Percentiles rank a stretch among this genome's conserved stretches.
Evolutionary conservation across 2,113 vertebrate species (phyloP).

Genomic region (Genyomyrus donnyi): DNA sequence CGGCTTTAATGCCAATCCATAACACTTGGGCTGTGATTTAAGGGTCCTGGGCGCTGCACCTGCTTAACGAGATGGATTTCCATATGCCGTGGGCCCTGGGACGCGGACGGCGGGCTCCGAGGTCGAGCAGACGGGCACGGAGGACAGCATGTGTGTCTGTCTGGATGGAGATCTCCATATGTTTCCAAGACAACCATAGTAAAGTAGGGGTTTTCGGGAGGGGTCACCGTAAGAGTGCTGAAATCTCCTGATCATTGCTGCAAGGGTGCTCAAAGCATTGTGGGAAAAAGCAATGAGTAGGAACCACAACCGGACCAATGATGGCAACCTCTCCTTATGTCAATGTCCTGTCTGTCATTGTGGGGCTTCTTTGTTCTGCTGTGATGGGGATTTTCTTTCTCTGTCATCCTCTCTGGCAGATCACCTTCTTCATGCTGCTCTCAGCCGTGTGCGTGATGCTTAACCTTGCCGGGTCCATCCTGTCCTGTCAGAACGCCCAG

Average conservation of each 20-base stretch:
- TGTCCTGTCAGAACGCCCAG: slow-evolving; percentile 97
- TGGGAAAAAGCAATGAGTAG: neutral
- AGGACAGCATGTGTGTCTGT: neutral
- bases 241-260: slow-evolving; percentile 25
- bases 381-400: neutral
- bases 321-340: neutral
- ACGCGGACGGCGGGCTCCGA: slow-evolving; percentile 25
- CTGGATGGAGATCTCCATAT: neutral
- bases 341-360: neutral
- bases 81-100: slow-evolving; percentile 28
- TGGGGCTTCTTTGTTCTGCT: neutral
- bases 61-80: slow-evolving; percentile 34
- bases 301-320: neutral
- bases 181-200: neutral
- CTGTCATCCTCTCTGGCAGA: slow-evolving; percentile 54
- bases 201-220: neutral
- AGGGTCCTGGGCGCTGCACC: slow-evolving; percentile 29
- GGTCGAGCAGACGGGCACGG: slow-evolving; percentile 10
- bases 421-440: slow-evolving; percentile 97
- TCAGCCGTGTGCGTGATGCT: slow-evolving; percentile 97
- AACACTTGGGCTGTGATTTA: slow-evolving; percentile 39
- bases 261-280: neutral
- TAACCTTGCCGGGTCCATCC: slow-evolving; percentile 93
- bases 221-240: slow-evolving; percentile 30
- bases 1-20: slow-evolving; percentile 30